Evolutionary conservation across 2,797 vertebrate species (phyloP).

Genomic region (Poecilia velifera): DNA sequence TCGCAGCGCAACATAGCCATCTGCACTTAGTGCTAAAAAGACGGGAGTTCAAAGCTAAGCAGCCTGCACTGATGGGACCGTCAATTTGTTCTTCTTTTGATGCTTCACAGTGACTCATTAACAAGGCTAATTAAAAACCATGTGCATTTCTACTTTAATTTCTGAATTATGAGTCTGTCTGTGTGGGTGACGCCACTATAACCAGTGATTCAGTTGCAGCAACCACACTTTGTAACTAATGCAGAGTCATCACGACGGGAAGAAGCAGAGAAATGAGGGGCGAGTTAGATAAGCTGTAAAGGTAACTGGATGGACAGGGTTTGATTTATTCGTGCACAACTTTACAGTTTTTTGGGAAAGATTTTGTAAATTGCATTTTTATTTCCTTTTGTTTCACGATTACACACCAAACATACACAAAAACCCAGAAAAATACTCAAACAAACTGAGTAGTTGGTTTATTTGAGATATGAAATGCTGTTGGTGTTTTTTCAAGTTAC

Average conservation of each 20-base stretch:
- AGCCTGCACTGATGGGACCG: conserved; percentile 15
- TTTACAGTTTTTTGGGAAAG: background rate
- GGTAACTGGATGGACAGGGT: background rate
- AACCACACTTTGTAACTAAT: background rate
- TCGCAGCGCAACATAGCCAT: conserved; percentile 21
- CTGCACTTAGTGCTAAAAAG: conserved; percentile 28
- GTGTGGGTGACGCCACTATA: background rate
- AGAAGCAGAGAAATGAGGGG: background rate
- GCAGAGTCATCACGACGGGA: background rate
- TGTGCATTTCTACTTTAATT: background rate
- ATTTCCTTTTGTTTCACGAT: background rate
- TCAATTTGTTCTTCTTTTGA: conserved; percentile 13
- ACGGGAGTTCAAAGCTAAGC: conserved; percentile 16
- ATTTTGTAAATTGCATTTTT: background rate
- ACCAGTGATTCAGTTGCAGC: background rate
- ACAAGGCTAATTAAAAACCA: conserved; percentile 11
- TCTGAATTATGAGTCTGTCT: background rate
- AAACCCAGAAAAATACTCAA: background rate
- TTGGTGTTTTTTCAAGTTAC: no score
- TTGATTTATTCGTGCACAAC: background rate
- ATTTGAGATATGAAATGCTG: background rate
- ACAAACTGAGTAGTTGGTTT: background rate
- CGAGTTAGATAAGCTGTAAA: background rate
- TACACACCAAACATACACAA: background rate
- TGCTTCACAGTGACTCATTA: conserved; percentile 13